Base-by-base conservation (phyloP, 2,113 vertebrate genomes). In the Gambusia affinis region DNA sequence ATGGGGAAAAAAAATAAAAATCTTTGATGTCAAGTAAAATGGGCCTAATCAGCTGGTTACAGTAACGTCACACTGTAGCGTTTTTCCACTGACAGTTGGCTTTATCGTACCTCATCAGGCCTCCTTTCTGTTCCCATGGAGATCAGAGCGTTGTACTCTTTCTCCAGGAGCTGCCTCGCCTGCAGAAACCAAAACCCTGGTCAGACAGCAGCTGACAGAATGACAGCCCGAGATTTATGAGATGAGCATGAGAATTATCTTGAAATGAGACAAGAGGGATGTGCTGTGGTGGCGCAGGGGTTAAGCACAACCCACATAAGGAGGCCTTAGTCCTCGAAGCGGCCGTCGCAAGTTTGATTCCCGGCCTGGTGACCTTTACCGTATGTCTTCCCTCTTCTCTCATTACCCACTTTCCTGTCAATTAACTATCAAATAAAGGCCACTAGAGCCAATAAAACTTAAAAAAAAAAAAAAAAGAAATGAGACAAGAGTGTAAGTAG, bases 141-240 rank as follows among this genome's bases (percentile, higher is more conserved):
- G 86, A 97, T 96, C 85, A 98, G 95, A 85, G 95, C 92, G 70
- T 96, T 96, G 87, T 97, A 98, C 78, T 97, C 97, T 78, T 96
- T 97, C 88, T 98, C 97, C 80, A 98, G 89, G 61, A 97, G 88
- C 83, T 98, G 96, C 70, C 97, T 93, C 31, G 97, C 96, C 96
- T 98, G 92, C 73, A 73, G 71, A 30, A 27, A 71, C 35, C 31
- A 3, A 63, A 47, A 72, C 8, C 17, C 24, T 12, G 37, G 31
- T 70, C 37, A 69, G 30, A 69, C 19, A 6, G 29, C n/a, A 27
- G 64, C 64, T 47, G 66, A 68, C 37, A 29, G 5, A 51, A 47
- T 27, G 27, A 37, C 47, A 65, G 64, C 61, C 29, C 1, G 33
- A 54, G 15, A 29, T 75, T 39, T 31, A 39, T 42, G 35, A 76